phyloP scores from a whole-genome alignment of 2,797 vertebrate species.

The Sus cebifrons region DNA sequence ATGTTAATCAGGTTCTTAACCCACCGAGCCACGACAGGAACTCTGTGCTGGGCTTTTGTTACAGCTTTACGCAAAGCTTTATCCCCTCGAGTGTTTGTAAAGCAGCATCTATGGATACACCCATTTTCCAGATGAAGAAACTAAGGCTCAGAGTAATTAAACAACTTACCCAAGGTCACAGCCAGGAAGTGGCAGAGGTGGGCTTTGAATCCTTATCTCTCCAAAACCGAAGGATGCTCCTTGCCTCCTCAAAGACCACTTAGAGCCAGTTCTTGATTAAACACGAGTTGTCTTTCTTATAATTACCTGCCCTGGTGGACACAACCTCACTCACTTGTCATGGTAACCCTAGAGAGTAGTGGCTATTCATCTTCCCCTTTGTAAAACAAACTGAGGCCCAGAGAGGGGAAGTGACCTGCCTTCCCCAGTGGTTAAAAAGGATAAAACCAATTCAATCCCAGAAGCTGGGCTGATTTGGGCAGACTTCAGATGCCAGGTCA shows the following conservation, averaged over 20 bases:
- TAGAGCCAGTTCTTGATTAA: not conserved
- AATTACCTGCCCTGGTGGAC: not conserved
- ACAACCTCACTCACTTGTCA: not conserved
- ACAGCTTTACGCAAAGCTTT: not conserved
- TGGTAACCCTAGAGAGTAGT: not conserved
- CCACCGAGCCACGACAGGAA: not conserved
- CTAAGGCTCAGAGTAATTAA: slow-evolving; percentile 1
- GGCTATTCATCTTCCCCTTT: slow-evolving; percentile 3
- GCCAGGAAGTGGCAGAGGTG: not conserved
- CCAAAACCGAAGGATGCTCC: not conserved
- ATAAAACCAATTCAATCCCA: not conserved
- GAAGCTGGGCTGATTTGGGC: not conserved
- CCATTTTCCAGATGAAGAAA: slow-evolving; percentile 43
- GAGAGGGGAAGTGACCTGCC: not conserved
- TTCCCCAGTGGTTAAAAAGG: not conserved
- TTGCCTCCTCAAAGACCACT: not conserved
- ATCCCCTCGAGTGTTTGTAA: not conserved
- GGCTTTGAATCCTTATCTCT: not conserved
- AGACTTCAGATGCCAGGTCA: slow-evolving; percentile 59
- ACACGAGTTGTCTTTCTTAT: not conserved
- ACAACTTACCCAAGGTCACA: not conserved
- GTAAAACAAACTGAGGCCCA: not conserved
- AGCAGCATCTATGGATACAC: not conserved
- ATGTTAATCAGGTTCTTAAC: not conserved
- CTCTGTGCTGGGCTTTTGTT: not conserved